Percentiles rank a stretch among this genome's conserved stretches.
Evolutionary conservation across 2,888 invertebrate genomes (phyloP).

Genomic region (Ophonus ardosiacus): DNA sequence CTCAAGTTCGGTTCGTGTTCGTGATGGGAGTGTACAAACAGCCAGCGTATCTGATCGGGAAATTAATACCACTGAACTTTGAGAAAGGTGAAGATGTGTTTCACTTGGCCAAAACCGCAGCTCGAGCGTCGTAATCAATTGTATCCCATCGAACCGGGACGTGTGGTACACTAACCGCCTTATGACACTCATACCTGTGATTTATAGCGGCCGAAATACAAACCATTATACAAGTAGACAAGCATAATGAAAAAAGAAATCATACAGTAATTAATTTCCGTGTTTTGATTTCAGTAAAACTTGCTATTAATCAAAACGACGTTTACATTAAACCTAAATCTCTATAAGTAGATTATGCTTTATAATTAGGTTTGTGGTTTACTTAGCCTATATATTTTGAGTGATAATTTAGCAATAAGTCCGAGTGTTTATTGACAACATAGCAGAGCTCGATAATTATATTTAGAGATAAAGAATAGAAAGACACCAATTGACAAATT

Average conservation of each 20-base stretch:
- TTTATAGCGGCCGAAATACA: background rate
- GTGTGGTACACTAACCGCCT: background rate
- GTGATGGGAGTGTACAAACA: constrained; percentile 29
- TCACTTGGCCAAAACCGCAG: constrained; percentile 3
- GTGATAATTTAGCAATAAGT: too few relatives aligned
- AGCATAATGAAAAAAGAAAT: background rate
- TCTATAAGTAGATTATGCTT: too few relatives aligned
- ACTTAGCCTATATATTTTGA: too few relatives aligned
- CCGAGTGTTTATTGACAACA: too few relatives aligned
- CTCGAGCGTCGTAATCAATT: background rate
- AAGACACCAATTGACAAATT: too few relatives aligned
- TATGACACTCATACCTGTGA: background rate
- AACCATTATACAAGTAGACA: background rate
- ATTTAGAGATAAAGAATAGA: too few relatives aligned
- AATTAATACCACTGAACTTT: constrained; percentile 44
- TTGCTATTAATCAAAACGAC: background rate
- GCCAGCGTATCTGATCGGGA: constrained; percentile 27
- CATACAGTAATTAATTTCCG: background rate
- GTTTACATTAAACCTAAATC: too few relatives aligned
- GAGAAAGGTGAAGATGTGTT: constrained; percentile 35
- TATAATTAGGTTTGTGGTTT: too few relatives aligned
- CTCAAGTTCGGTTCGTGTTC: constrained; percentile 24
- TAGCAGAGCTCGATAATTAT: too few relatives aligned
- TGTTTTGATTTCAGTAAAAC: background rate
- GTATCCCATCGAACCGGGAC: background rate